phyloP scores from a whole-genome alignment of 2,888 invertebrate species.

The Odiellus spinosus region DNA sequence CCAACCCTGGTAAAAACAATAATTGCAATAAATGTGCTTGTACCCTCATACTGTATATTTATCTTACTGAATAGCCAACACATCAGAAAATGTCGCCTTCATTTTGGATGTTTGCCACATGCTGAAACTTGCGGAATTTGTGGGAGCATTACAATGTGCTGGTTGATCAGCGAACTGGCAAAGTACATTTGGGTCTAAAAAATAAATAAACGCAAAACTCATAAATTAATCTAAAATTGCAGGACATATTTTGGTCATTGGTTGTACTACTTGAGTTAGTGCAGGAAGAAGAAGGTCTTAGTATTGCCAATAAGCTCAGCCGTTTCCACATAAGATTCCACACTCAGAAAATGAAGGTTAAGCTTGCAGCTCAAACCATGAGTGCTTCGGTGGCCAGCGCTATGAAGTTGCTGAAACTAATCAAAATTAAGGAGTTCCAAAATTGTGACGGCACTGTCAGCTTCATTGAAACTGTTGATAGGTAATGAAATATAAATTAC shows the following conservation, averaged over 20 bases:
- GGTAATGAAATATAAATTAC: no score
- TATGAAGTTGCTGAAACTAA: slow-evolving; percentile 3
- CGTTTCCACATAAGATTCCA: slow-evolving; percentile 9
- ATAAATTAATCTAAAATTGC: no score
- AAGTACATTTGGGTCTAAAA: no score
- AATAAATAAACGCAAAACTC: no score
- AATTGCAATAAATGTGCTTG: no score
- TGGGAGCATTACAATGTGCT: no score
- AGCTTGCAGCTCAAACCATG: slow-evolving; percentile 15
- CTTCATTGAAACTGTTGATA: slow-evolving; percentile 3
- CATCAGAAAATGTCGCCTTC: slow-evolving; percentile 2
- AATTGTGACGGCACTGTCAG: background rate
- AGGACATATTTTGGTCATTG: slow-evolving; percentile 6
- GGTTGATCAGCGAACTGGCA: no score
- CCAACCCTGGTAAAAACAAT: slow-evolving; percentile 1
- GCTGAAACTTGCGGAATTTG: slow-evolving; percentile 13
- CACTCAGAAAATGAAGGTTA: slow-evolving; percentile 17
- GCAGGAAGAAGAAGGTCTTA: slow-evolving; percentile 10
- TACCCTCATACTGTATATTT: no score
- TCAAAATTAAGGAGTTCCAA: slow-evolving; percentile 3
- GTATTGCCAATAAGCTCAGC: slow-evolving; percentile 10
- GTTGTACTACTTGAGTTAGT: slow-evolving; percentile 4
- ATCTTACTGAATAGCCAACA: no score
- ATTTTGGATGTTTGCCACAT: slow-evolving; percentile 14
- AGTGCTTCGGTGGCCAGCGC: slow-evolving; percentile 15